Conservation (phyloP, 2,113 vertebrate species). For the Actenoides lindsayi region DNA sequence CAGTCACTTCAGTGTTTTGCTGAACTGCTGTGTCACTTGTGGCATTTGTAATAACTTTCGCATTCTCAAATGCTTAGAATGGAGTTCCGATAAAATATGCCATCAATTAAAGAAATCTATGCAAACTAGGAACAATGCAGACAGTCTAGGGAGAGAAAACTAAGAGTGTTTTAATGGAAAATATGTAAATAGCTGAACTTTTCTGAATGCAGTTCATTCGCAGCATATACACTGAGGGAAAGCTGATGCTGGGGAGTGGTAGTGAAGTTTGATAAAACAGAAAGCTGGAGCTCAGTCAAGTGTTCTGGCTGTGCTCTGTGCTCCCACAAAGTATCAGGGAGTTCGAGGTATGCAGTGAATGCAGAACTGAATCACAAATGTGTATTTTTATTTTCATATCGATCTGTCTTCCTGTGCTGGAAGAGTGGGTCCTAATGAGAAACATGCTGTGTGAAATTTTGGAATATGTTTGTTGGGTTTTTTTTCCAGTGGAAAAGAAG, state of each 20-base stretch:
- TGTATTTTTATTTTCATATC: background rate
- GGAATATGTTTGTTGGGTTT: background rate
- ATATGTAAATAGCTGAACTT: conserved; percentile 46
- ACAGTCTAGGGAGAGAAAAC: background rate
- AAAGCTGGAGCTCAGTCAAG: background rate
- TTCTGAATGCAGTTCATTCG: background rate
- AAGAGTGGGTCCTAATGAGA: background rate
- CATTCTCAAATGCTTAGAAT: background rate
- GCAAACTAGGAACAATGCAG: background rate
- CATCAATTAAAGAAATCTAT: conserved; percentile 32
- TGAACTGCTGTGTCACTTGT: conserved; percentile 49
- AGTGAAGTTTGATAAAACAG: background rate
- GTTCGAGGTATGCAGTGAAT: background rate
- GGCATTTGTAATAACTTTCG: conserved; percentile 29
- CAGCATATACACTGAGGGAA: background rate
- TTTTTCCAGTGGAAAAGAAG: background rate
- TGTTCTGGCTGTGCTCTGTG: background rate
- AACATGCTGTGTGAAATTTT: background rate
- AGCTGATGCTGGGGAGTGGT: background rate
- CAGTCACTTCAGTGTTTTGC: conserved; percentile 66
- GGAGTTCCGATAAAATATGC: background rate
- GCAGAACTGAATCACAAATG: background rate
- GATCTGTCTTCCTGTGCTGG: background rate
- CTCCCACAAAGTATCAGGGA: background rate
- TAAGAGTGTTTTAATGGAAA: conserved; percentile 39